Percentiles rank a stretch among this genome's conserved stretches.
Evolutionary conservation across 2,888 invertebrate genomes (phyloP).

Genomic region (Hirtodrosophila cameraria): DNA sequence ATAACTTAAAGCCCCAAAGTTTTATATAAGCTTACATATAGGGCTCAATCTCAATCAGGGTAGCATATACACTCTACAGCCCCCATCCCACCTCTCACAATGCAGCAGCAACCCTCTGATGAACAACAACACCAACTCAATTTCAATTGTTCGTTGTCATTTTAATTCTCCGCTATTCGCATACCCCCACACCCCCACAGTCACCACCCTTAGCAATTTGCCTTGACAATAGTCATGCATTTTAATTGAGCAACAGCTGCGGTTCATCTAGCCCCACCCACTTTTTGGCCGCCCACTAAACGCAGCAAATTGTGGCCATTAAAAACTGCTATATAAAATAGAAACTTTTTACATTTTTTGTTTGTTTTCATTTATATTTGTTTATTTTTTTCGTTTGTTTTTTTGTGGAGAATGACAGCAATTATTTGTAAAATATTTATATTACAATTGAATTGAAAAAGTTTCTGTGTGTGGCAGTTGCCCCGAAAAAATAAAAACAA

Average conservation of each 20-base stretch:
- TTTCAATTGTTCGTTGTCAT: conserved; percentile 73
- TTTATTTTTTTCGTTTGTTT: conserved; percentile 15
- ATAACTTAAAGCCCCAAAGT: conserved; percentile 62
- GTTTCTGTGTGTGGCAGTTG: conserved; percentile 66
- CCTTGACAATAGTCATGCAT: conserved; percentile 76
- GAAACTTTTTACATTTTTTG: conserved; percentile 62
- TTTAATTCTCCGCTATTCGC: conserved; percentile 21
- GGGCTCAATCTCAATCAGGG: conserved; percentile 56
- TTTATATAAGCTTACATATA: conserved; percentile 50
- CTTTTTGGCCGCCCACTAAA: conserved; percentile 50
- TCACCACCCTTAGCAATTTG: conserved; percentile 64
- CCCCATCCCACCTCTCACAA: background rate
- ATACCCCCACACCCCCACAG: background rate
- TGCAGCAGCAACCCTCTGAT: conserved; percentile 14
- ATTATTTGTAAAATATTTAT: conserved; percentile 80
- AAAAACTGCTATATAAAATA: conserved; percentile 70
- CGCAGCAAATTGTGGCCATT: conserved; percentile 74
- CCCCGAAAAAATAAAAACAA: conserved; percentile 15
- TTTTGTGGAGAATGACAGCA: conserved; percentile 52
- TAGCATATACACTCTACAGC: background rate
- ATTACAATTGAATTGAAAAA: conserved; percentile 79
- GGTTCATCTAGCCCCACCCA: conserved; percentile 60
- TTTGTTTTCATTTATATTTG: conserved; percentile 4
- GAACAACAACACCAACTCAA: conserved; percentile 41
- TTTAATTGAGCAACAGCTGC: conserved; percentile 77